phyloP scores from a whole-genome alignment of 2,888 invertebrate genomes.

The Acrobasis repandana region DNA sequence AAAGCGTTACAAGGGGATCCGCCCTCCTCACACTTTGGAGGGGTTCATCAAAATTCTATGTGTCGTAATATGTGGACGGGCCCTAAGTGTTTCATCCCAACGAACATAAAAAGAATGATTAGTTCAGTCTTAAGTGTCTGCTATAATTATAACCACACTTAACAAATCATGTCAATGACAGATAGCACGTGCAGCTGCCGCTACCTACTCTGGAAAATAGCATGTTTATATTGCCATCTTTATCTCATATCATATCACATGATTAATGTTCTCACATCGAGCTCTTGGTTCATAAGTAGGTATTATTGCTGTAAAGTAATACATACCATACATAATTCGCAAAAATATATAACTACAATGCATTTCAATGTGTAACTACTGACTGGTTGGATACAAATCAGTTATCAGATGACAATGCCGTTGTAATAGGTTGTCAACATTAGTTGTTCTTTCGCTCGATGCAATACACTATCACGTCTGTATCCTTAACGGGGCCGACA shows the following conservation, averaged over 20 bases:
- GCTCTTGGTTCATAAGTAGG: neutral
- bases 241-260: conserved; percentile 12
- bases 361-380: neutral
- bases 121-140: neutral
- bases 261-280: conserved; percentile 26
- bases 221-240: conserved; percentile 6
- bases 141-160: neutral
- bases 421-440: neutral
- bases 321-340: neutral
- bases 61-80: no score
- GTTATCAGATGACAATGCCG: neutral
- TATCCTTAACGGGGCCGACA: no score
- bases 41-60: no score
- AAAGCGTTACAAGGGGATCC: no score
- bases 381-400: neutral
- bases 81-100: no score
- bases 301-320: neutral
- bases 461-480: no score
- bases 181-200: neutral
- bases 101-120: neutral
- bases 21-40: no score
- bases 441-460: no score
- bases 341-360: neutral
- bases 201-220: neutral
- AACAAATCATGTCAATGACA: conserved; percentile 2